These are phyloP conservation scores for Petrolisthes manimaculis DNA, from an alignment of 2,888 invertebrate genomes.

Conservation along the genomic window DNA sequence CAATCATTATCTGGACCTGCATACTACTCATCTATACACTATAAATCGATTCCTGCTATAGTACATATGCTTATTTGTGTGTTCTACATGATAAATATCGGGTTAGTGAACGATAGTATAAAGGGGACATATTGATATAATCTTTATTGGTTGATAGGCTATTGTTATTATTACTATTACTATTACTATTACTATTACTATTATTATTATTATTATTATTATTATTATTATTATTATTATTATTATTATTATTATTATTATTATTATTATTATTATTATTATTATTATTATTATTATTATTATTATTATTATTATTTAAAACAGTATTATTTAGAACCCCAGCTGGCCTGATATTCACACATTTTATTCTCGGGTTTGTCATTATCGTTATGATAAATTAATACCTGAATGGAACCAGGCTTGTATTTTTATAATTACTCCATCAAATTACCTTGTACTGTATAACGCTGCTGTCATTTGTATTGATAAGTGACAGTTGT, in stretches of 20 bases:
- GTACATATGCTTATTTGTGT: neutral
- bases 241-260: conserved; percentile 25
- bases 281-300: neutral
- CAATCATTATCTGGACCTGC: neutral
- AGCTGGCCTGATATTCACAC: neutral
- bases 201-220: conserved; percentile 22
- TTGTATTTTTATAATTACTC: too few species aligned
- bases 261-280: conserved; percentile 2
- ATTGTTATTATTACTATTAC: conserved; percentile 16
- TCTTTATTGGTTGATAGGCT: too few species aligned
- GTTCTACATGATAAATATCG: neutral
- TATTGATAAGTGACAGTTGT: too few species aligned
- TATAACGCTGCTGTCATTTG: too few species aligned
- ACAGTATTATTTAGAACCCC: neutral
- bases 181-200: conserved; percentile 18
- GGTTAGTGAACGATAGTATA: neutral
- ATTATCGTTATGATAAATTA: too few species aligned
- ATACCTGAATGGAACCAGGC: too few species aligned
- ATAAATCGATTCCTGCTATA: neutral
- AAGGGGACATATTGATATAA: neutral
- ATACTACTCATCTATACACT: neutral
- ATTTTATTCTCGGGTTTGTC: too few species aligned
- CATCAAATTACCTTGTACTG: too few species aligned
- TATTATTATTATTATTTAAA: neutral
- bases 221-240: conserved; percentile 25